Evolutionary conservation across 2,113 vertebrate species (phyloP).

Genomic region (Microcebus griseorufus): DNA sequence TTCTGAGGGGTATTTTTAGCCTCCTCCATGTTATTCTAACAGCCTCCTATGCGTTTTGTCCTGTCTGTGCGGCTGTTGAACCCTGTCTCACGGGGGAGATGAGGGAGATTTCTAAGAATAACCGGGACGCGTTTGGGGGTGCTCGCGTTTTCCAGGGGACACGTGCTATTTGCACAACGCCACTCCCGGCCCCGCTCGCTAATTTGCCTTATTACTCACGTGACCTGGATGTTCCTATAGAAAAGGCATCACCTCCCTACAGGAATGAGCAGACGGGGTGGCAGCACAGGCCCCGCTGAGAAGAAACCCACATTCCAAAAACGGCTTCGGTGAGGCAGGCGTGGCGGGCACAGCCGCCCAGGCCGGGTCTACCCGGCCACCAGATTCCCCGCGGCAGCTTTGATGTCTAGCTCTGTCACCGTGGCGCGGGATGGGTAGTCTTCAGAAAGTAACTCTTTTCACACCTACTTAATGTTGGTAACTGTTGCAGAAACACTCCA

Average conservation of each 20-base stretch:
- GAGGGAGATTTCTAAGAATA: conserved; percentile 75
- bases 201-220: conserved; percentile 53
- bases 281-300: conserved; percentile 58
- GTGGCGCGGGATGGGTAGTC: conserved; percentile 59
- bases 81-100: conserved; percentile 74
- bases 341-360: background rate
- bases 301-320: conserved; percentile 73
- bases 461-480: conserved; percentile 81
- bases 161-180: background rate
- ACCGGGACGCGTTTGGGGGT: conserved; percentile 53
- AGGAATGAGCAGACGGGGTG: conserved; percentile 62
- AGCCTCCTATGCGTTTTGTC: conserved; percentile 80
- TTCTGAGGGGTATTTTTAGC: conserved; percentile 87
- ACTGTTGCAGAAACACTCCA: conserved; percentile 75
- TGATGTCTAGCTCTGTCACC: conserved; percentile 77
- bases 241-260: conserved; percentile 16
- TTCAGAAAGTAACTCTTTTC: conserved; percentile 80
- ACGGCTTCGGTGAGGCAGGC: conserved; percentile 52
- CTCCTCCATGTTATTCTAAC: conserved; percentile 85
- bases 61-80: conserved; percentile 81
- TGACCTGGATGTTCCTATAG: conserved; percentile 56
- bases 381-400: conserved; percentile 63
- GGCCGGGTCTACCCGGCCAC: background rate
- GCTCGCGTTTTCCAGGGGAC: conserved; percentile 34
- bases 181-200: conserved; percentile 30